phyloP scores from a whole-genome alignment of 2,888 invertebrate genomes.

The Apotomis turbidana region DNA sequence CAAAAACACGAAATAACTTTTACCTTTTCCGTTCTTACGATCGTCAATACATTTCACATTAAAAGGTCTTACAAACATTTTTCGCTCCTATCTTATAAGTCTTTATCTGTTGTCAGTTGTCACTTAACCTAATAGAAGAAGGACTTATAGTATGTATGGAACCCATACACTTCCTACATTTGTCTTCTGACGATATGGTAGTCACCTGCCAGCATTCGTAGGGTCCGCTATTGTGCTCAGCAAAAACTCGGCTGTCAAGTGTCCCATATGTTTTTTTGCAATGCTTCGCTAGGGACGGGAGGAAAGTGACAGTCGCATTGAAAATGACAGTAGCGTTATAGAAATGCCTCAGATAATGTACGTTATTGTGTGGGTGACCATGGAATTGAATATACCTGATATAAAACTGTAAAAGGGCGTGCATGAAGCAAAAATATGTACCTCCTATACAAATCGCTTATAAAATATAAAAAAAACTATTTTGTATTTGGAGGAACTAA shows the following conservation, averaged over 20 bases:
- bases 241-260: slow-evolving; percentile 17
- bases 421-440: too few species aligned
- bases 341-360: not conserved
- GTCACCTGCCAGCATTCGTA: slow-evolving; percentile 14
- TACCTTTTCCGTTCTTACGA: not conserved
- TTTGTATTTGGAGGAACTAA: too few species aligned
- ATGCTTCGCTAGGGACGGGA: not conserved
- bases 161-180: not conserved
- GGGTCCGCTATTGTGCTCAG: slow-evolving; percentile 20
- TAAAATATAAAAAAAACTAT: too few species aligned
- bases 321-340: not conserved
- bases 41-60: not conserved
- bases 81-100: not conserved
- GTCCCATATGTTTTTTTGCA: slow-evolving; percentile 4
- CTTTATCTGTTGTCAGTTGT: not conserved
- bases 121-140: not conserved
- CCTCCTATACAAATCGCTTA: too few species aligned
- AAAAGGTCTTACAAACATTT: not conserved
- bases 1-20: not conserved
- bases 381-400: not conserved
- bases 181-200: slow-evolving; percentile 1
- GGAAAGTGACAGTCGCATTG: slow-evolving; percentile 20
- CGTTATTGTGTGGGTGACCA: not conserved
- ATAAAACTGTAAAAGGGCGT: not conserved
- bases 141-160: not conserved